Base-by-base conservation (phyloP, 2,888 invertebrate species). In the Microplitis manilae region DNA sequence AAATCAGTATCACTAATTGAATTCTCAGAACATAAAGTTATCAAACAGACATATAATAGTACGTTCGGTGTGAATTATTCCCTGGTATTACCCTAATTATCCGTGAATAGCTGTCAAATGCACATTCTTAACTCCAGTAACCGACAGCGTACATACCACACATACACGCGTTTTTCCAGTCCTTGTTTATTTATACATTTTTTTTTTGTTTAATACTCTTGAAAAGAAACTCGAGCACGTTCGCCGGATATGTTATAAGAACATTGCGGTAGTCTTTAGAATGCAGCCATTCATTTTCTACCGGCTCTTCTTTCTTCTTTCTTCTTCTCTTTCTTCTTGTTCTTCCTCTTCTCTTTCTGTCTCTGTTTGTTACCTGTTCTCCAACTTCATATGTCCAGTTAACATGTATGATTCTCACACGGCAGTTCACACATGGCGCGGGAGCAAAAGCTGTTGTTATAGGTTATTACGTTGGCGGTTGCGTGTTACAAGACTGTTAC, bases 381-480 rank as follows among this genome's bases (percentile, higher is more conserved):
- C 75, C 68, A 15, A 67, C 15, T 30, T 38, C 30, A 70, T 67
- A 5, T 40, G 62, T 50, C 67, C 68, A 62, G 65, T 17, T 62
- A 15, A 73, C 64, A 41, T 60, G 30, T 73, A 73, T 13, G 20
- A 79, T 82, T 81, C 79, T 80, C 80, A 77, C 81, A 79, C 77
- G 73, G 71, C 65, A 75, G 61, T 79, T 80, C 73, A 68, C 79
- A 81, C 79, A 77, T 73, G 73, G 41, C 75, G 70, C 61, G 59
- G 60, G 68, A 50, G 64, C 64, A 75, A 70, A 65, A 65, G 68
- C 65, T 38, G 50, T 62, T 77, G 74, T 80, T 82, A 81, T 78
- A 80, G 79, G 76, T 79, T 80, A 81, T 80, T 82, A 82, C 81
- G 77, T 78, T 77, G 76, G 68, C 75, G 79, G 79, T 81, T 81